Conservation (phyloP, 2,888 invertebrate genomes). For the Heteropelma amictum region DNA sequence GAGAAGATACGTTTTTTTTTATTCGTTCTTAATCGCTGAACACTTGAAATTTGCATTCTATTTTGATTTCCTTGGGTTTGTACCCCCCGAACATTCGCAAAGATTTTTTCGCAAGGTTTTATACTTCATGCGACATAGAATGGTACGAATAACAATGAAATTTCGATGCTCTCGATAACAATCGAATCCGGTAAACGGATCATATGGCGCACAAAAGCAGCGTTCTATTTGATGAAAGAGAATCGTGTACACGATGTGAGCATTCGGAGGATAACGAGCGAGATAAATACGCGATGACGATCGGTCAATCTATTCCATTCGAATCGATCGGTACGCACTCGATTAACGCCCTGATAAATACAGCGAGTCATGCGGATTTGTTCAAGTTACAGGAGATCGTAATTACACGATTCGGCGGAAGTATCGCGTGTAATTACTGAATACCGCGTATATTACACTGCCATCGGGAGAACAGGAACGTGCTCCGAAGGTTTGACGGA, state of each 20-base stretch:
- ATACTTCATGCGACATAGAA: background rate
- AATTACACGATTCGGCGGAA: slow-evolving; percentile 31
- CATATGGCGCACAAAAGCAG: background rate
- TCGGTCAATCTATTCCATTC: background rate
- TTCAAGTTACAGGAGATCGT: slow-evolving; percentile 46
- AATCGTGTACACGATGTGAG: background rate
- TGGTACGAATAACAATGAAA: background rate
- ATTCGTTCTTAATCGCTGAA: too few relatives aligned
- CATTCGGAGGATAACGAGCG: too few relatives aligned
- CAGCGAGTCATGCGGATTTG: slow-evolving; percentile 48
- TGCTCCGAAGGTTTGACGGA: background rate
- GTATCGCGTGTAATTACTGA: too few relatives aligned
- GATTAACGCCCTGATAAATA: slow-evolving; percentile 34
- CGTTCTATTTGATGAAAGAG: background rate
- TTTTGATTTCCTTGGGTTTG: too few relatives aligned
- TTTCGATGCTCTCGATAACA: background rate
- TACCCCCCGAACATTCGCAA: too few relatives aligned
- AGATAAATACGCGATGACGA: background rate
- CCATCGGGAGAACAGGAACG: background rate
- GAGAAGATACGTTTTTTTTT: too few relatives aligned
- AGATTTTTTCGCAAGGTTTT: too few relatives aligned
- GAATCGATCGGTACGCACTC: slow-evolving; percentile 18
- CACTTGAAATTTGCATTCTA: too few relatives aligned
- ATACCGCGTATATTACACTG: too few relatives aligned
- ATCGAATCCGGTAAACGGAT: background rate